Conservation (phyloP, 2,797 vertebrate species). For the Gymnoscopelus braueri region DNA sequence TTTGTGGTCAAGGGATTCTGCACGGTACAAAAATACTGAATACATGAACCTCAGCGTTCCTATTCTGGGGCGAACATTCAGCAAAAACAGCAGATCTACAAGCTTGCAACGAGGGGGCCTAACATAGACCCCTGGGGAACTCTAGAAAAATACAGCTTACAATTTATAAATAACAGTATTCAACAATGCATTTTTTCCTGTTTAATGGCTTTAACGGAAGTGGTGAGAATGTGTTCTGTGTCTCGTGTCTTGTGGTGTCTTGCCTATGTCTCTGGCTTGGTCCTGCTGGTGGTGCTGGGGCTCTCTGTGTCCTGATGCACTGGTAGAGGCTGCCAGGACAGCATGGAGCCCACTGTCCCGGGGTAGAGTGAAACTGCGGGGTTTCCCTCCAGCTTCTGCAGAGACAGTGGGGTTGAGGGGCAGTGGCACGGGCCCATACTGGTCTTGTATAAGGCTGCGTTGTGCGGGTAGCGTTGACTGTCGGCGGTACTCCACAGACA, state of each 20-base stretch:
- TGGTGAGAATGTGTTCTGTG: constrained; percentile 16
- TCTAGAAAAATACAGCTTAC: too few species aligned
- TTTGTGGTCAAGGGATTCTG: too few species aligned
- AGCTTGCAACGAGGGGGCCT: too few species aligned
- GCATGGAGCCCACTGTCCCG: constrained; percentile 96
- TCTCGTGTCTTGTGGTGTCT: constrained; percentile 39
- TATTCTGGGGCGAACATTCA: too few species aligned
- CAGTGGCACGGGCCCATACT: constrained; percentile 87
- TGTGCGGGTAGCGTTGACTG: constrained; percentile 95
- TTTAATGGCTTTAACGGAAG: neutral
- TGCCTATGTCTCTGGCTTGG: constrained; percentile 81
- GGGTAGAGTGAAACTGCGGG: constrained; percentile 96
- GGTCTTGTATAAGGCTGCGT: constrained; percentile 90
- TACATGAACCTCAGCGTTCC: too few species aligned
- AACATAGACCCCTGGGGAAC: too few species aligned
- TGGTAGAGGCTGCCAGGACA: constrained; percentile 86
- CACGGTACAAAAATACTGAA: too few species aligned
- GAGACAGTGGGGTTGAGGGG: constrained; percentile 78
- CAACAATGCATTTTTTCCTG: too few species aligned
- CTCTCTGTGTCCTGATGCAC: constrained; percentile 83
- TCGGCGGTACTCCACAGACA: constrained; percentile 91
- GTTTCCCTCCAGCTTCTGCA: constrained; percentile 84
- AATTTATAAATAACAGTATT: too few species aligned
- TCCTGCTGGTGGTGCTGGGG: constrained; percentile 85
- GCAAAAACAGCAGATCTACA: too few species aligned